Conservation (phyloP, 2,797 vertebrate genomes). For the Melanotaenia maccullochi region DNA sequence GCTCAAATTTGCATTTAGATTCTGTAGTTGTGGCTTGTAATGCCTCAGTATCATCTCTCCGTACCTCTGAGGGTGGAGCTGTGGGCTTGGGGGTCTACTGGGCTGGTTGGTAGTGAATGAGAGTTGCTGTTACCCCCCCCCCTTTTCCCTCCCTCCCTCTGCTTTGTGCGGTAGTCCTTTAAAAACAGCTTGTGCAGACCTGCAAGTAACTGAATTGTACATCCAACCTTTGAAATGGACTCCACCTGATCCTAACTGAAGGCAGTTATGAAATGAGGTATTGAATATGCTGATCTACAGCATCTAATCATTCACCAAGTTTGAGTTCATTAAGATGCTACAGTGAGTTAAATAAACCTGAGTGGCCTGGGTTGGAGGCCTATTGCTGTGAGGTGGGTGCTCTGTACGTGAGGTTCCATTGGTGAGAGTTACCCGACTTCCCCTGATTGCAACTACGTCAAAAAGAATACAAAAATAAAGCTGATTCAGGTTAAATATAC, state of each 20-base stretch:
- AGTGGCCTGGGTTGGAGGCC: constrained; percentile 47
- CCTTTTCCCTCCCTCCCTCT: not conserved
- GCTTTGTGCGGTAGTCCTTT: constrained; percentile 35
- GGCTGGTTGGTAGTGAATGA: constrained; percentile 4
- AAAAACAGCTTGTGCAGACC: constrained; percentile 39
- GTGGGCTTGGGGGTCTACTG: constrained; percentile 5
- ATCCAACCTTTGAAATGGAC: constrained; percentile 20
- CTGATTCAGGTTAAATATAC: constrained; percentile 81
- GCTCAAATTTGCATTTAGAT: constrained; percentile 19
- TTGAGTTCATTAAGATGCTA: constrained; percentile 49
- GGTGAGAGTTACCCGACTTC: constrained; percentile 67
- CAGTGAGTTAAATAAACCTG: constrained; percentile 48
- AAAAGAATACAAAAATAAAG: constrained; percentile 82
- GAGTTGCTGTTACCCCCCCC: constrained; percentile 7
- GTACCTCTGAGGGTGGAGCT: constrained; percentile 24
- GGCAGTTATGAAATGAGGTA: constrained; percentile 48
- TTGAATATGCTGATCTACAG: constrained; percentile 73
- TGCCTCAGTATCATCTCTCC: constrained; percentile 21
- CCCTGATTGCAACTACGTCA: constrained; percentile 76
- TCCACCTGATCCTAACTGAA: constrained; percentile 26
- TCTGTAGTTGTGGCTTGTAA: constrained; percentile 18
- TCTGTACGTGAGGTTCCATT: constrained; percentile 55
- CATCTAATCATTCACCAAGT: constrained; percentile 58
- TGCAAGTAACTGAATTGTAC: constrained; percentile 28
- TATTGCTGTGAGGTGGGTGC: constrained; percentile 49